Base-by-base conservation (phyloP, 2,888 invertebrate genomes). In the Meteorus colon region DNA sequence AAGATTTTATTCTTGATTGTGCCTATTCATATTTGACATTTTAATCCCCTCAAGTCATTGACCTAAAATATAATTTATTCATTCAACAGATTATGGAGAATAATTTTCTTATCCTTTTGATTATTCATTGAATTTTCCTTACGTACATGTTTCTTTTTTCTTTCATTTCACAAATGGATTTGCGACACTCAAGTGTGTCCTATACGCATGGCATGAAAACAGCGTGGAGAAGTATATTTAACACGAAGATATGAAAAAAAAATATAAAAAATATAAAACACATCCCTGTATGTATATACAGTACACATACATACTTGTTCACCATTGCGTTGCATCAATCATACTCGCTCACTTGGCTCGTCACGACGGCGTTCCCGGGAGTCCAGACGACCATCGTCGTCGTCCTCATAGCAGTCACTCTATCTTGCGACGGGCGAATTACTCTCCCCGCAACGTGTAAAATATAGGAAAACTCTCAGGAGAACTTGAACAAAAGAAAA, bases 311-410 rank as follows among this genome's bases (percentile, higher is more conserved):
- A 60, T n/a, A 60, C 24, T 41, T 60, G n/a, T 34, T 34, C 14
- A 24, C 14, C 55, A 51, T 82, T 83, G 83, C 82, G 83, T 81
- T 82, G 82, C 86, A 89, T 89, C 89, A 85, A 89, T 89, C 88
- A 89, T 89, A 85, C 86, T 88, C 88, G 83, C 86, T 89, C 87
- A 87, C 86, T 88, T 77, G 60, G 73, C 48, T 74, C 83, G 83
- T 83, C 81, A 55, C 55, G 80, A 62, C 29, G 80, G 78, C 79
- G 77, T 79, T 81, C 79, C 79, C 84, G 62, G 70, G 80, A 82
- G 83, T 66, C 78, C 73, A 72, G 78, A 79, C 78, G 73, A 76
- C 62, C 37, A 62, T 55, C 62, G 24, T 68, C 65, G 73, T 70
- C 62, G 80, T 79, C 81, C 48, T n/a, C 48, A 10, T 81, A 80